Base-by-base conservation (phyloP, 2,888 invertebrate genomes). In the Rhyacophila evoluta region DNA sequence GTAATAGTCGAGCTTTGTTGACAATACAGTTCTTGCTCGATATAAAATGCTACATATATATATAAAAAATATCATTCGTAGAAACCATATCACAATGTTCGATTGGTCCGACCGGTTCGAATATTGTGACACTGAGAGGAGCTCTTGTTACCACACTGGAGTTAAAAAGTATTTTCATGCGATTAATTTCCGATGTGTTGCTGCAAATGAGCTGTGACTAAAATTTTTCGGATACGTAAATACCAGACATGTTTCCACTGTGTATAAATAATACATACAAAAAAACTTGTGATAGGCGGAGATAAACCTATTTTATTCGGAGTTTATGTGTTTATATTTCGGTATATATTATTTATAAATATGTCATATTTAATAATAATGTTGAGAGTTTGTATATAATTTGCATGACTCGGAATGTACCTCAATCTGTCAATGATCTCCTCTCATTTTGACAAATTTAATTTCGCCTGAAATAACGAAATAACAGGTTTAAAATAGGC, bases 281-380 rank as follows among this genome's bases (percentile, higher is more conserved):
- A 19, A 25, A 55, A 55, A 5, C 5, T 19, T 19, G 25, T 10
- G 39, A 75, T 29, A 70, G 38, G 0, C 15, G 19, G 33, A 19
- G 19, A 41, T 12, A 39, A 39, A 75, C 70, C 29, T 8, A 70
- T 75, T 70, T 39, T 29, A 71, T 28, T 19, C 11, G 37, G n/a
- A 38, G 39, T 71, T 75, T 75, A 75, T 75, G 75, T 71, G 29
- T 38, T 71, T 67, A 69, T 37, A 37, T 27, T 25, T 29, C 41
- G 74, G 15, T 36, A 28, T 71, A 75, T n/a, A n/a, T n/a, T n/a
- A n/a, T 41, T 75, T 75, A 70, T 75, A 69, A 75, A 70, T 41
- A 28, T 28, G 67, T 55, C 37, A 28, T 38, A 73, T 73, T 37
- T 36, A 39, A 38, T 12, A 5, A 67, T 55, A 55, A 10, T 19